Evolutionary conservation across 2,888 invertebrate genomes (phyloP).

Genomic region (Drosophila macrospina): DNA sequence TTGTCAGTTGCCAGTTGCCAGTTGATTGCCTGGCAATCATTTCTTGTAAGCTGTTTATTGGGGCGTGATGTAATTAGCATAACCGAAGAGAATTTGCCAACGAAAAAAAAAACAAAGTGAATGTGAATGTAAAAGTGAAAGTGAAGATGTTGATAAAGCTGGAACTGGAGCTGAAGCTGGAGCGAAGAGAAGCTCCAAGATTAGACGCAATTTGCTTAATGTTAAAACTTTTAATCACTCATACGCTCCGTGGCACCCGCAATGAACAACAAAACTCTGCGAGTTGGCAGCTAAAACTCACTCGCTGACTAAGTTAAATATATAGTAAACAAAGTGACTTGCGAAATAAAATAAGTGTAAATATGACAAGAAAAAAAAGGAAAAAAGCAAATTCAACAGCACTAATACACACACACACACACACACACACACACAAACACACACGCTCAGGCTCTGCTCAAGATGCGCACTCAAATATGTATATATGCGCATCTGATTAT

Average conservation of each 20-base stretch:
- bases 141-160: background rate
- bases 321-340: slow-evolving; percentile 69
- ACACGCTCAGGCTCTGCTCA: slow-evolving; percentile 10
- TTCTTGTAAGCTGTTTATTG: slow-evolving; percentile 64
- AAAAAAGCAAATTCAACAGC: slow-evolving; percentile 19
- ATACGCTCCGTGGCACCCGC: slow-evolving; percentile 65
- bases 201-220: slow-evolving; percentile 74
- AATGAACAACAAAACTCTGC: slow-evolving; percentile 27
- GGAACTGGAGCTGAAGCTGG: background rate
- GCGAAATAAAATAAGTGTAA: slow-evolving; percentile 76
- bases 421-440: slow-evolving; percentile 17
- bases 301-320: slow-evolving; percentile 37
- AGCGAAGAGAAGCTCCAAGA: slow-evolving; percentile 22
- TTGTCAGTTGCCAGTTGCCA: slow-evolving; percentile 19
- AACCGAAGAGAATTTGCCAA: slow-evolving; percentile 41
- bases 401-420: no score
- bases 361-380: slow-evolving; percentile 44
- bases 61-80: slow-evolving; percentile 77
- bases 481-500: slow-evolving; percentile 79
- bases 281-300: slow-evolving; percentile 18
- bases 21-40: slow-evolving; percentile 47
- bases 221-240: slow-evolving; percentile 80
- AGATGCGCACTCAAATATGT: slow-evolving; percentile 73
- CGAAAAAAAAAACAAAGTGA: background rate
- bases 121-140: background rate